Percentiles rank a stretch among this genome's conserved stretches.
Conservation (phyloP, 1,140 invertebrate species). For the Lepidurus arcticus region DNA sequence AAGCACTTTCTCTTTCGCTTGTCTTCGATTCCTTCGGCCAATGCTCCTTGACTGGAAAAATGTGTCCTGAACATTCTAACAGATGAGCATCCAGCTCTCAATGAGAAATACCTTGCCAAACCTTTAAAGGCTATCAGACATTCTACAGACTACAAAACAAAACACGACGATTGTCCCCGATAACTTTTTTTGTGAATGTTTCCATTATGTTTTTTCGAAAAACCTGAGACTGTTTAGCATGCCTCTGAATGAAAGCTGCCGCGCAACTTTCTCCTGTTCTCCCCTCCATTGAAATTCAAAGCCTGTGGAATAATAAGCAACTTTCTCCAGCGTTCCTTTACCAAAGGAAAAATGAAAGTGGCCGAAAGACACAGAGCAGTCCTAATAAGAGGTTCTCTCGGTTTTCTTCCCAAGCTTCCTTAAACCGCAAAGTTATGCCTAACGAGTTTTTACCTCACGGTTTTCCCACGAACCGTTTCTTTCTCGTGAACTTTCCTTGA, state of each 20-base stretch:
- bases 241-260: slow-evolving; percentile 4
- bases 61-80: neutral
- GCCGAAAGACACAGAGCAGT: neutral
- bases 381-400: neutral
- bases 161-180: neutral
- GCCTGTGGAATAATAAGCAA: neutral
- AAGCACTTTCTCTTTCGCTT: slow-evolving; percentile 1
- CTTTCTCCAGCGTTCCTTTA: neutral
- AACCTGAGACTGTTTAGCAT: neutral
- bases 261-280: neutral
- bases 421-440: neutral
- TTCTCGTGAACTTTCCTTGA: neutral
- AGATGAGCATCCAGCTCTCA: neutral
- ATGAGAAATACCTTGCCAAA: neutral
- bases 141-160: neutral
- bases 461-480: neutral
- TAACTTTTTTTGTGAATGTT: neutral
- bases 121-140: neutral
- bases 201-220: neutral
- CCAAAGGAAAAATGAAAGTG: neutral
- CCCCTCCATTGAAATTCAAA: neutral
- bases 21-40: neutral
- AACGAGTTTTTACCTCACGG: neutral
- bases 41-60: neutral
- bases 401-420: neutral